phyloP scores from a whole-genome alignment of 2,113 vertebrate genomes.

The Morone chrysops region DNA sequence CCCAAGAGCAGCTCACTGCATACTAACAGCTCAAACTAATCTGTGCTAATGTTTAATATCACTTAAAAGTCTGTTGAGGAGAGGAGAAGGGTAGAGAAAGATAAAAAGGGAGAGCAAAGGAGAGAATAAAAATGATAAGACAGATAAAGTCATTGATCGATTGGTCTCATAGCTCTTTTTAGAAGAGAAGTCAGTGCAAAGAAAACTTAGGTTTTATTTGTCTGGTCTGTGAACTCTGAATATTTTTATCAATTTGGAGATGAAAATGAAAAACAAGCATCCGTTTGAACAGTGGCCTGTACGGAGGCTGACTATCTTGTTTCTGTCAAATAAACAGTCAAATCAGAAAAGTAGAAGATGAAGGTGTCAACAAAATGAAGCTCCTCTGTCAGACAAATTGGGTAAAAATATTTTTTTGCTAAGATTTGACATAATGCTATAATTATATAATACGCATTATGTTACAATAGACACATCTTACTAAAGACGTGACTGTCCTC shows the following conservation, averaged over 20 bases:
- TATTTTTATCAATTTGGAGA: not conserved
- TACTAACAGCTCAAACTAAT: slow-evolving; percentile 19
- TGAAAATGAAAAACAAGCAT: not conserved
- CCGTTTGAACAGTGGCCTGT: not conserved
- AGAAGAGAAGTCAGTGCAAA: not conserved
- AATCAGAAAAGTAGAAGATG: not conserved
- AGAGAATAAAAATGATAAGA: not conserved
- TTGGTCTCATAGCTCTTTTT: not conserved
- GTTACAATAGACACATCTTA: not conserved
- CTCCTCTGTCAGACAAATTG: no score
- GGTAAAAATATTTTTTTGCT: slow-evolving; percentile 2
- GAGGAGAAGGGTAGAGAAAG: slow-evolving; percentile 1
- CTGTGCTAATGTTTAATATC: not conserved
- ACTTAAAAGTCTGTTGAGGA: slow-evolving; percentile 7
- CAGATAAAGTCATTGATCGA: not conserved
- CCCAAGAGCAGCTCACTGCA: not conserved
- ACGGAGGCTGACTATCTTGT: not conserved
- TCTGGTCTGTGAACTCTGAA: not conserved
- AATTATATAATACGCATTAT: not conserved
- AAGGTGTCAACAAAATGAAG: not conserved
- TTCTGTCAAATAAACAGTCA: not conserved
- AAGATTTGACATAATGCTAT: not conserved
- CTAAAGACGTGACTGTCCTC: slow-evolving; percentile 8
- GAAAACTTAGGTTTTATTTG: not conserved
- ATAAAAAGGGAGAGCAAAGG: not conserved